Evolutionary conservation across 2,797 vertebrate genomes (phyloP), one percentile per base, ranked within the genome.

Genomic region (Poeciliopsis paucimaculata): DNA sequence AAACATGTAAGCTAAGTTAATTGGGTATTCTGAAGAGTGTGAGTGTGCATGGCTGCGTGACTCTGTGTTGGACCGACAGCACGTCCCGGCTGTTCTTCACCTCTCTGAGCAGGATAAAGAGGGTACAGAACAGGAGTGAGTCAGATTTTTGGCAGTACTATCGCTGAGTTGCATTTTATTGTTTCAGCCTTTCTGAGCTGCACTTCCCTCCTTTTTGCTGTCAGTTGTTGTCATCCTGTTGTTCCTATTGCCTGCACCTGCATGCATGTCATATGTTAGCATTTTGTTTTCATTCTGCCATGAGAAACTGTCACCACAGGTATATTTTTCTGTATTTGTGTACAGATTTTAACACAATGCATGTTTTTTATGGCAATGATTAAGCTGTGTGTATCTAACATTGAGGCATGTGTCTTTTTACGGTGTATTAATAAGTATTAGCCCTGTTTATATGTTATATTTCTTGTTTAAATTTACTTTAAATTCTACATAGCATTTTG

Each of bases 121-220:
- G 13, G 39, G 41, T 28, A 26, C 64, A 43, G 39, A 45, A 71
- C 41, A 71, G 41, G 41, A 15, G 41, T 71, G 41, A 71, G 68
- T 71, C 34, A 45, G 26, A 71, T 12, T 43, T 71, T 45, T 71
- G 41, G 68, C 68, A 45, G 39, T 28, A 16, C 71, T 46, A 72
- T 28, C 2, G n/a, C 70, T 72, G 41, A 72, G 71, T 72, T 72
- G 45, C 71, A 72, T 47, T 72, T 31, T 18, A 46, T 72, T 45
- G n/a, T 72, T 10, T 45, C 66, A 43, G 16, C 36, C 71, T 8
- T 72, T 47, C 45, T 34, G 45, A 49, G 45, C 46, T 47, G 7
- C 28, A 20, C n/a, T 49, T 72, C 16, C 26, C 13, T 47, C 70
- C 41, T 46, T 46, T 72, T 45, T 68, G 15, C 46, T 47, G 34